Conservation (phyloP, 2,113 vertebrate genomes). For the Nibea albiflora region DNA sequence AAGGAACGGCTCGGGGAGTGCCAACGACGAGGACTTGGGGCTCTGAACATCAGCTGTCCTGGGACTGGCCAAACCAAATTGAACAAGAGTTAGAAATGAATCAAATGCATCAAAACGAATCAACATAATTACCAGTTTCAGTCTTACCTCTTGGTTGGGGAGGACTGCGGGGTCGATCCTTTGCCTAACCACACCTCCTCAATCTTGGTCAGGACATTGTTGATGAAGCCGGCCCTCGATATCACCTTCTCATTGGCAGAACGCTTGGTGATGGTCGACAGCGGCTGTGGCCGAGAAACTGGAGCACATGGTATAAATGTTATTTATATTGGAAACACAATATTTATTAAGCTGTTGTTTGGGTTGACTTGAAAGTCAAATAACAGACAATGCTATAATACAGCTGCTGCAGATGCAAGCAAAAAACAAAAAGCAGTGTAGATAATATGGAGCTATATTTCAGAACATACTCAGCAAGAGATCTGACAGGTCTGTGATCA, state of each 20-base stretch:
- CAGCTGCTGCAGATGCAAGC: background rate
- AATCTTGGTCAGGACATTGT: constrained; percentile 90
- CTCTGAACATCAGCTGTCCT: constrained; percentile 69
- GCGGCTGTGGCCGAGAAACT: constrained; percentile 92
- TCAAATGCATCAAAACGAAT: background rate
- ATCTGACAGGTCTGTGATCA: background rate
- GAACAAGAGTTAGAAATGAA: constrained; percentile 11
- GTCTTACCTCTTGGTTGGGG: constrained; percentile 82
- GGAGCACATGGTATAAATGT: background rate
- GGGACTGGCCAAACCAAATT: constrained; percentile 70
- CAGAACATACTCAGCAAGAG: background rate
- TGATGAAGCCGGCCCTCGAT: constrained; percentile 92
- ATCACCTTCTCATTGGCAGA: constrained; percentile 85
- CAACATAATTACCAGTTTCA: background rate
- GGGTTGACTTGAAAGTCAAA: background rate
- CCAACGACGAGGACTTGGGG: constrained; percentile 43
- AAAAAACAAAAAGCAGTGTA: background rate
- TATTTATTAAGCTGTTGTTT: background rate
- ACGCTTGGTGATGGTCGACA: constrained; percentile 90
- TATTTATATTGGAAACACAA: background rate
- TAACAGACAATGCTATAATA: background rate
- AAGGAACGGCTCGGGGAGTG: constrained; percentile 87
- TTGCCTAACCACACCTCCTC: constrained; percentile 90
- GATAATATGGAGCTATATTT: background rate
- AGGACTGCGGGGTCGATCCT: constrained; percentile 72